Percentiles rank a stretch among this genome's conserved stretches.
phyloP scores from a whole-genome alignment of 2,797 vertebrate species.

The Borostomias antarcticus region DNA sequence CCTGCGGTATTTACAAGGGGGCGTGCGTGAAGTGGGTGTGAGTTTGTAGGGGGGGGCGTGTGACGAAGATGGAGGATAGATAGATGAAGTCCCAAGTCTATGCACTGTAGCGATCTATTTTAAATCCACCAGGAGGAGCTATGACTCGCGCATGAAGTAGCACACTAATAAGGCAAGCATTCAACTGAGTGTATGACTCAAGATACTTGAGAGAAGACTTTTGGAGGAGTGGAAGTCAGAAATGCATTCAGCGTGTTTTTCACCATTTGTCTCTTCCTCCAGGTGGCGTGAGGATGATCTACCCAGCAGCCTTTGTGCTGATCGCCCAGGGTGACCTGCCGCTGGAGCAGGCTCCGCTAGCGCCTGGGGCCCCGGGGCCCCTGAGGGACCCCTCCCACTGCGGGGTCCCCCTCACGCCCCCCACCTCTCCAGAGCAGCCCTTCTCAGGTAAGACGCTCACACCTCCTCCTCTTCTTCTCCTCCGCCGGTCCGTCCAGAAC shows the following conservation, averaged over 20 bases:
- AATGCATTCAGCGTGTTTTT: too few relatives aligned
- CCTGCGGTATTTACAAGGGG: background rate
- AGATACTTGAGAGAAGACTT: too few relatives aligned
- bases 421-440: conserved; percentile 93
- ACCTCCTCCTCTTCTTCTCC: background rate
- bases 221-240: too few relatives aligned
- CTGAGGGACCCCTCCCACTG: conserved; percentile 89
- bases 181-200: too few relatives aligned
- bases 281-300: conserved; percentile 98
- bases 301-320: conserved; percentile 94
- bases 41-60: background rate
- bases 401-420: conserved; percentile 92
- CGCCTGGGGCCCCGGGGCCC: conserved; percentile 77
- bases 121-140: too few relatives aligned
- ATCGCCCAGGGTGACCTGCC: conserved; percentile 94
- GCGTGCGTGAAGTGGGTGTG: conserved; percentile 14
- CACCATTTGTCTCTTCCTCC: conserved; percentile 11
- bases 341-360: conserved; percentile 80
- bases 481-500: too few relatives aligned
- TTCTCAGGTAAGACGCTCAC: conserved; percentile 77
- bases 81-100: too few relatives aligned
- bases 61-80: too few relatives aligned
- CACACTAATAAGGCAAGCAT: too few relatives aligned
- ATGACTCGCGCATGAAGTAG: too few relatives aligned
- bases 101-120: too few relatives aligned